These are phyloP conservation scores for Ctenoplectra terminalis DNA, from an alignment of 1,140 invertebrate genomes.

Conservation along the genomic window DNA sequence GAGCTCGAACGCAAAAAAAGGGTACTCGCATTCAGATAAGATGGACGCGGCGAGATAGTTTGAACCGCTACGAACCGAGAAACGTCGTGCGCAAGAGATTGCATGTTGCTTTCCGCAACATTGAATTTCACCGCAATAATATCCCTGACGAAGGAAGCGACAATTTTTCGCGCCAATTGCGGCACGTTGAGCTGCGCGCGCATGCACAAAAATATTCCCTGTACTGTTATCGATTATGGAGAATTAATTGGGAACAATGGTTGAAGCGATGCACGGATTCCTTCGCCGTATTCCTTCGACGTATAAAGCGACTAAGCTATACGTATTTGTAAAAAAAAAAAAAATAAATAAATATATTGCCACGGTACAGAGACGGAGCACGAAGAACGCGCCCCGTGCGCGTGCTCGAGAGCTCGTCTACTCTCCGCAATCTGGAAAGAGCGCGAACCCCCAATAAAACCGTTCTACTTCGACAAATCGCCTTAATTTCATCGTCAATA, in stretches of 20 bases:
- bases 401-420: background rate
- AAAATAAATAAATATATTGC: conserved; percentile 8
- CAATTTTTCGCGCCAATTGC: conserved; percentile 2
- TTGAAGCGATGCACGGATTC: background rate
- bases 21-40: conserved; percentile 19
- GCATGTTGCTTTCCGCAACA: conserved; percentile 32
- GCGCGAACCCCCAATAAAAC: conserved; percentile 38
- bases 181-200: background rate
- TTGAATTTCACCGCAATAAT: conserved; percentile 24
- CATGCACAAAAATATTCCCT: background rate
- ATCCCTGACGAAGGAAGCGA: background rate
- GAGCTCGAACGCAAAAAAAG: background rate
- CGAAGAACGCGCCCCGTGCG: background rate
- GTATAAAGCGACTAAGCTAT: too few relatives aligned
- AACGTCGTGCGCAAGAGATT: conserved; percentile 4
- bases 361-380: background rate
- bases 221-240: background rate
- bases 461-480: conserved; percentile 37
- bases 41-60: background rate
- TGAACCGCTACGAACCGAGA: background rate
- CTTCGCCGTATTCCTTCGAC: too few relatives aligned
- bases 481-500: conserved; percentile 56
- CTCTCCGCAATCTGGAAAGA: conserved; percentile 14
- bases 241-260: background rate
- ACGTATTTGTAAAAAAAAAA: too few relatives aligned